Evolutionary conservation across 2,113 vertebrate species (phyloP).

Genomic region (Phalacrocorax pelagicus): DNA sequence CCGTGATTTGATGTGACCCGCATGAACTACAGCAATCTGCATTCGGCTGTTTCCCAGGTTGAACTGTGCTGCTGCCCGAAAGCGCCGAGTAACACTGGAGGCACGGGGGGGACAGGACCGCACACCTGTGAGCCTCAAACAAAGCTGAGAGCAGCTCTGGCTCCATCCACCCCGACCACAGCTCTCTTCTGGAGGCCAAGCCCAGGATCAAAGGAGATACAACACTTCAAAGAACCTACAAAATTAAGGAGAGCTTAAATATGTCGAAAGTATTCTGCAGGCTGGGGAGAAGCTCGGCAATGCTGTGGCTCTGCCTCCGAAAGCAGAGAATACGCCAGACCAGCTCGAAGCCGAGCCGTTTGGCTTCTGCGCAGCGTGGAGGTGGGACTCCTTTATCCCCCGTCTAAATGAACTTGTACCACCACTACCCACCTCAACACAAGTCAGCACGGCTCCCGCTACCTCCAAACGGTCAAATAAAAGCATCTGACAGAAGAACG

Average conservation of each 20-base stretch:
- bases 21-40: background rate
- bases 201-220: background rate
- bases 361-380: fast-evolving
- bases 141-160: background rate
- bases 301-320: fast-evolving
- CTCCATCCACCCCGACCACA: background rate
- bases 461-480: background rate
- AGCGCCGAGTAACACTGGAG: background rate
- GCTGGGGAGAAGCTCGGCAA: fast-evolving
- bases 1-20: fast-evolving
- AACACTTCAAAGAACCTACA: background rate
- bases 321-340: too few relatives aligned
- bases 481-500: background rate
- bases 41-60: fast-evolving
- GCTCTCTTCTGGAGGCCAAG: background rate
- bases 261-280: background rate
- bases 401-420: too few relatives aligned
- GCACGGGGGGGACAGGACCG: too few relatives aligned
- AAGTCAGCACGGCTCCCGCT: background rate
- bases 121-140: background rate
- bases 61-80: background rate
- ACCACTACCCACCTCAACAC: background rate
- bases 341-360: fast-evolving
- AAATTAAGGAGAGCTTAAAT: background rate
- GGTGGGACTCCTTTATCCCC: background rate